A percentile compares a stretch with the other conserved stretches of the same genome.
Conservation (phyloP, 2,888 invertebrate genomes). For the Resseliella maxima region DNA sequence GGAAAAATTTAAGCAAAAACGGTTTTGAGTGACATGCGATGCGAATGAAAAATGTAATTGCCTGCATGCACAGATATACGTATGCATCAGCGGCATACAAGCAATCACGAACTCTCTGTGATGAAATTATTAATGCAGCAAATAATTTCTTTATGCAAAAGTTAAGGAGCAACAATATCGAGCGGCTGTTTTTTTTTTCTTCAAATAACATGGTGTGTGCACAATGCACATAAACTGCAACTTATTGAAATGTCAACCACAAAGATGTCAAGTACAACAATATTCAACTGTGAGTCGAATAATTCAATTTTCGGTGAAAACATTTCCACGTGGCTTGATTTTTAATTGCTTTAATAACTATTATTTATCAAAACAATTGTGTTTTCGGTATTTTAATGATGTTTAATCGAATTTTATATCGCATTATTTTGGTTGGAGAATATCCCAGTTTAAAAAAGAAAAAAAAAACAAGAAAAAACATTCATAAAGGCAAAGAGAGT, state of each 20-base stretch:
- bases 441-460: too few species aligned
- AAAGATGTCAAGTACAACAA: background rate
- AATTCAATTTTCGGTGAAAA: background rate
- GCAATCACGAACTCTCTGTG: slow-evolving; percentile 21
- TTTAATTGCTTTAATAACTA: background rate
- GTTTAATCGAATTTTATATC: background rate
- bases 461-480: background rate
- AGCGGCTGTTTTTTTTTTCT: background rate
- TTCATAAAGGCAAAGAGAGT: too few species aligned
- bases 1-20: background rate
- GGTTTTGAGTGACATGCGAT: slow-evolving; percentile 32
- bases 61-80: background rate
- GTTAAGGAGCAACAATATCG: background rate
- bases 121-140: slow-evolving; percentile 48
- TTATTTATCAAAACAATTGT: background rate
- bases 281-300: slow-evolving; percentile 10
- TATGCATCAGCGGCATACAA: background rate
- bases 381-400: background rate
- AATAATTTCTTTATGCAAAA: background rate
- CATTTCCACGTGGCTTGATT: background rate
- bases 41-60: slow-evolving; percentile 28
- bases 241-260: background rate
- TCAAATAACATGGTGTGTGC: background rate
- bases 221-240: background rate
- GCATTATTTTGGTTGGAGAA: too few species aligned